phyloP scores from a whole-genome alignment of 2,888 invertebrate species.

The Pharmacophagus antenor region DNA sequence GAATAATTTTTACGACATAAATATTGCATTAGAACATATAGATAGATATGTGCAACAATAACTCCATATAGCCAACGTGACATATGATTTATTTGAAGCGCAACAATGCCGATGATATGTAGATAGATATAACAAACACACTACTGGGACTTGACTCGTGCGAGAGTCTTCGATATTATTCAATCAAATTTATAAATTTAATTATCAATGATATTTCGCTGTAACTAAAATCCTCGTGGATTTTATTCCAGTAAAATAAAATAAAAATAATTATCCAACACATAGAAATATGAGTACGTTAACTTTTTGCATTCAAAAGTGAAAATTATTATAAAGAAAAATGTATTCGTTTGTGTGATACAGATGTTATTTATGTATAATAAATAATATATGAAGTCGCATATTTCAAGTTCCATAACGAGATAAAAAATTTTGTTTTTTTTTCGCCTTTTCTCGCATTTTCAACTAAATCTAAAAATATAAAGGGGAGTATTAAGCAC shows the following conservation, averaged over 20 bases:
- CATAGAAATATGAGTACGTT: too few species aligned
- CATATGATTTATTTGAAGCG: slow-evolving; percentile 60
- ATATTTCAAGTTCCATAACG: slow-evolving; percentile 10
- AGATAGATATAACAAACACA: slow-evolving; percentile 51
- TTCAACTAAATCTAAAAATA: slow-evolving; percentile 1
- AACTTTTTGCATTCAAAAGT: too few species aligned
- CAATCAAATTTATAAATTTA: too few species aligned
- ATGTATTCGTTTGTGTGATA: too few species aligned
- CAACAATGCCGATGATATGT: slow-evolving; percentile 78
- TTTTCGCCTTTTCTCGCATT: slow-evolving; percentile 5
- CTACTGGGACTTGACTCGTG: slow-evolving; percentile 10
- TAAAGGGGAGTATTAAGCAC: neutral
- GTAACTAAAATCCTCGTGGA: too few species aligned
- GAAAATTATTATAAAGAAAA: too few species aligned
- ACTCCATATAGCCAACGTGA: slow-evolving; percentile 55
- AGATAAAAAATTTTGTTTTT: neutral
- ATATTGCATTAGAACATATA: slow-evolving; percentile 3
- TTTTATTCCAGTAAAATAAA: too few species aligned
- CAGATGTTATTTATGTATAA: neutral
- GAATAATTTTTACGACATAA: slow-evolving; percentile 3
- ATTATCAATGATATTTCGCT: too few species aligned
- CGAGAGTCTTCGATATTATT: neutral
- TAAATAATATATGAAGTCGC: neutral
- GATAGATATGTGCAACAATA: slow-evolving; percentile 45
- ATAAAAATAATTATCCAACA: too few species aligned